phyloP scores from a whole-genome alignment of 2,797 vertebrate genomes.

The Sebastes dallii region DNA sequence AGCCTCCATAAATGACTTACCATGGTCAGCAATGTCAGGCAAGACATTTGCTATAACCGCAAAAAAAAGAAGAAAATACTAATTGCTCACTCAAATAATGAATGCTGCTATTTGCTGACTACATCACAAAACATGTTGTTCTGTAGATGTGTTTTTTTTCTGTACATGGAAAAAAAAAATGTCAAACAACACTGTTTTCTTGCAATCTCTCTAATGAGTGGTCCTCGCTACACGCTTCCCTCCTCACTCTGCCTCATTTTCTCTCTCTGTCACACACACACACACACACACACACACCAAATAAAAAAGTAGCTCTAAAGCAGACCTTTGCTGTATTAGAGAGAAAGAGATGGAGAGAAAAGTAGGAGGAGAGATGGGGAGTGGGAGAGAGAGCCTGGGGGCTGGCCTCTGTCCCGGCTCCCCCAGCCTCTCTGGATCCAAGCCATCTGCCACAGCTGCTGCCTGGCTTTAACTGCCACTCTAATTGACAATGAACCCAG shows the following conservation, averaged over 20 bases:
- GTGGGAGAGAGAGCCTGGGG: constrained; percentile 74
- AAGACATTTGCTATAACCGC: constrained; percentile 26
- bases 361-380: constrained; percentile 62
- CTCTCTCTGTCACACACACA: background rate
- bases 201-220: constrained; percentile 38
- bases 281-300: background rate
- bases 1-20: constrained; percentile 38
- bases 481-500: constrained; percentile 95
- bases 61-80: constrained; percentile 33
- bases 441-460: constrained; percentile 97
- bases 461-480: constrained; percentile 88
- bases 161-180: background rate
- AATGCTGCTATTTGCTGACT: constrained; percentile 42
- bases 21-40: constrained; percentile 31
- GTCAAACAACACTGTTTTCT: constrained; percentile 32
- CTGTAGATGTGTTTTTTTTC: constrained; percentile 11
- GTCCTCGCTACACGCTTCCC: constrained; percentile 12
- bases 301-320: constrained; percentile 36
- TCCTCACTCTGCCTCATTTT: constrained; percentile 16
- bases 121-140: constrained; percentile 32
- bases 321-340: constrained; percentile 43
- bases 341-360: constrained; percentile 46
- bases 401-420: constrained; percentile 88
- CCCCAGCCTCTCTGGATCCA: constrained; percentile 88
- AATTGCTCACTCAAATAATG: constrained; percentile 50